Percentiles rank a stretch among this genome's conserved stretches.
Evolutionary conservation across 2,797 vertebrate genomes (phyloP).

Genomic region (Cryptoprocta ferox): DNA sequence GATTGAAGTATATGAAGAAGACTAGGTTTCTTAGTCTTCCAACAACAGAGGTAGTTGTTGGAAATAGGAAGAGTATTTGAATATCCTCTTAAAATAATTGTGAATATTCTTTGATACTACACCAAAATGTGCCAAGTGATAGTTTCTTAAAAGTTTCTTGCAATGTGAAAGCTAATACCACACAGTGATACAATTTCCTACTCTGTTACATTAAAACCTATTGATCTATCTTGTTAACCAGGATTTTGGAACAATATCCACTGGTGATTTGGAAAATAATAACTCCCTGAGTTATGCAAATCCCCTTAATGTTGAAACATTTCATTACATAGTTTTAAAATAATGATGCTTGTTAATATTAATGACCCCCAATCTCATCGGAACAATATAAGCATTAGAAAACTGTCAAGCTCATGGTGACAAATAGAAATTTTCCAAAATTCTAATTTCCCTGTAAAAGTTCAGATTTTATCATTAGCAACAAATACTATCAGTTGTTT

Average conservation of each 20-base stretch:
- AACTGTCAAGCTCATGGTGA: neutral
- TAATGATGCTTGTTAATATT: conserved; percentile 14
- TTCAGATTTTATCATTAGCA: conserved; percentile 26
- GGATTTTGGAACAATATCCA: conserved; percentile 28
- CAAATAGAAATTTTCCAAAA: conserved; percentile 22
- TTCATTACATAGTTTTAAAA: neutral
- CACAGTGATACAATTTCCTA: neutral
- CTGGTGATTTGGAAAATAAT: neutral
- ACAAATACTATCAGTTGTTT: conserved; percentile 13
- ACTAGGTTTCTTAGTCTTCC: neutral
- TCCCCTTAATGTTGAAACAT: neutral
- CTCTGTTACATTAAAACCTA: neutral
- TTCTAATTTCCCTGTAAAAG: neutral
- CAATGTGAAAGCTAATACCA: neutral
- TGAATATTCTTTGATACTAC: neutral
- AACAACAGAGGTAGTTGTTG: neutral
- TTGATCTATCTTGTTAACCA: neutral
- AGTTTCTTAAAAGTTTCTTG: neutral
- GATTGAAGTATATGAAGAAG: neutral
- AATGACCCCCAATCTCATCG: neutral
- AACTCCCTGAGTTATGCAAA: neutral
- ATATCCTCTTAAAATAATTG: conserved; percentile 4
- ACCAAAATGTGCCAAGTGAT: neutral
- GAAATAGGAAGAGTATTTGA: neutral
- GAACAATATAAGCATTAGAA: neutral